These are phyloP conservation scores for Melinopterus prodromus DNA, from an alignment of 2,888 invertebrate genomes.

Conservation along the genomic window DNA sequence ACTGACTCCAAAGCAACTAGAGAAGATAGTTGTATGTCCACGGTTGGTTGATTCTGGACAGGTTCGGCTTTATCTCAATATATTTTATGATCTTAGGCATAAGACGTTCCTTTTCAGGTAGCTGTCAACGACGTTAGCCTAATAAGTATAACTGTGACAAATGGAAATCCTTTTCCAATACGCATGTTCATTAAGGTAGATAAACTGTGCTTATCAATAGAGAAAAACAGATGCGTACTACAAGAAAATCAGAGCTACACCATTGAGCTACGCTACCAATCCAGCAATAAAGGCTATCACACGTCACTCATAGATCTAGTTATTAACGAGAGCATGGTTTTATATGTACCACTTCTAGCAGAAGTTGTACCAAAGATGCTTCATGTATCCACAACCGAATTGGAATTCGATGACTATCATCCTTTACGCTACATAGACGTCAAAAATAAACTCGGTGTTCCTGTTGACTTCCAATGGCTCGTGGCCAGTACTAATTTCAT, in stretches of 20 bases:
- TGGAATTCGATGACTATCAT: constrained; percentile 13
- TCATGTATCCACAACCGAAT: not conserved
- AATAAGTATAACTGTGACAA: not conserved
- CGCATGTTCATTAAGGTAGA: not conserved
- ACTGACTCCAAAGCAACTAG: constrained; percentile 5
- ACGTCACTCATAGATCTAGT: constrained; percentile 15
- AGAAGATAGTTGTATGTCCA: constrained; percentile 17
- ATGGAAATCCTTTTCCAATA: not conserved
- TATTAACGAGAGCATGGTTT: constrained; percentile 21
- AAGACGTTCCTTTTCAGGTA: not conserved
- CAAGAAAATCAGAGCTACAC: not conserved
- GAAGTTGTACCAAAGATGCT: constrained; percentile 5
- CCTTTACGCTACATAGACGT: not conserved
- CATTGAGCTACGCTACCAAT: not conserved
- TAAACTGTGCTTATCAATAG: not conserved
- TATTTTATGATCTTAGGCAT: not conserved
- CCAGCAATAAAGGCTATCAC: not conserved
- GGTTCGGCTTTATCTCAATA: not conserved
- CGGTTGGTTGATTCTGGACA: constrained; percentile 13
- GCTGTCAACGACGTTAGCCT: not conserved
- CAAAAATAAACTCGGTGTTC: not conserved
- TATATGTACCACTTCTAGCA: constrained; percentile 10
- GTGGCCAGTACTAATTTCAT: not conserved
- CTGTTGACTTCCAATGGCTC: not conserved
- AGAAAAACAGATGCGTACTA: not conserved